Conservation (phyloP, 2,888 invertebrate species). For the Trichopria drosophilae region DNA sequence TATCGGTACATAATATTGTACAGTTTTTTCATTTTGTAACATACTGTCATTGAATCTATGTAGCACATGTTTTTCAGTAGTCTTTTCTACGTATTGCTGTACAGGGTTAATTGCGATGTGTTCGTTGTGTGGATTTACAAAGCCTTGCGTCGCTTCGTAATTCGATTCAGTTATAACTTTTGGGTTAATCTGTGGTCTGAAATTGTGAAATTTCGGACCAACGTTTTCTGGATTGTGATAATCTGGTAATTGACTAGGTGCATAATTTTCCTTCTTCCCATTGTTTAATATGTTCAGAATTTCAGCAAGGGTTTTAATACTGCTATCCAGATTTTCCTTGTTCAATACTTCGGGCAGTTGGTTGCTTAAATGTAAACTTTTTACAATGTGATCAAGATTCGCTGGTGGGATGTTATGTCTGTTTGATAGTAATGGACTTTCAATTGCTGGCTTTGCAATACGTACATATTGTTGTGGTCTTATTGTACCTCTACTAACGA, state of each 20-base stretch:
- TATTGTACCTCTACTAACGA: neutral
- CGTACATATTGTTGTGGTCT: neutral
- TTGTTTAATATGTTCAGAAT: constrained; percentile 71
- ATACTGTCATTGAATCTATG: constrained; percentile 25
- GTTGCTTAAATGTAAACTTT: constrained; percentile 74
- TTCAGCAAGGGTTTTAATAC: constrained; percentile 75
- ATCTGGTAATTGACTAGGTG: constrained; percentile 17
- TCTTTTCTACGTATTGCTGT: constrained; percentile 32
- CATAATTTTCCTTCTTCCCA: constrained; percentile 57
- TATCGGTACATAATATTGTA: constrained; percentile 48
- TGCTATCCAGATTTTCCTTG: constrained; percentile 76
- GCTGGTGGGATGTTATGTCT: constrained; percentile 53
- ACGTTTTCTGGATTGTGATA: constrained; percentile 30
- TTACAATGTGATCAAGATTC: constrained; percentile 65
- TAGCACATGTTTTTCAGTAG: constrained; percentile 19
- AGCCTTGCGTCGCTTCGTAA: constrained; percentile 47
- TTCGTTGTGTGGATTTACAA: constrained; percentile 33
- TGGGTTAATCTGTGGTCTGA: constrained; percentile 38
- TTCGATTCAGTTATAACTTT: constrained; percentile 51
- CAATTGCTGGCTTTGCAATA: neutral
- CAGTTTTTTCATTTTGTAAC: constrained; percentile 37
- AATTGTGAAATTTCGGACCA: too few relatives aligned
- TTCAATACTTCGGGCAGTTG: constrained; percentile 76
- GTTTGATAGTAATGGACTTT: constrained; percentile 33
- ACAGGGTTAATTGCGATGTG: constrained; percentile 19